These are phyloP conservation scores for Carcharodon carcharias DNA, from an alignment of 2,797 vertebrate species.

Conservation along the genomic window DNA sequence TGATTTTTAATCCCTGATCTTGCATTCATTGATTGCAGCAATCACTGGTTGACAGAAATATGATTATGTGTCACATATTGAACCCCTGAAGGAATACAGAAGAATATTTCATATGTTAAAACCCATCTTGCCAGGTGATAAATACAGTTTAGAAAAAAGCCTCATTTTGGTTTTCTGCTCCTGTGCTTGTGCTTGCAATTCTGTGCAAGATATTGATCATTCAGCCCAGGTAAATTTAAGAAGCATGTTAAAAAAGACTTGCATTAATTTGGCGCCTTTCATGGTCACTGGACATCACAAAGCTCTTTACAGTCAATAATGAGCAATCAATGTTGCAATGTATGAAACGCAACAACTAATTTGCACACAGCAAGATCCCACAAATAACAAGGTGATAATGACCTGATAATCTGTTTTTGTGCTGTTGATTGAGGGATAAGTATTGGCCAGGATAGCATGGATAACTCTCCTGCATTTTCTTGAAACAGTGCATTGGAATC, in stretches of 20 bases:
- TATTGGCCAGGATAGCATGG: neutral
- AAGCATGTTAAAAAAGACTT: neutral
- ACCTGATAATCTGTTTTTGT: neutral
- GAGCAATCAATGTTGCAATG: neutral
- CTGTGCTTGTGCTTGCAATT: neutral
- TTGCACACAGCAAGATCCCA: neutral
- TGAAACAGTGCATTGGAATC: neutral
- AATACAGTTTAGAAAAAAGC: neutral
- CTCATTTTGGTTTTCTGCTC: neutral
- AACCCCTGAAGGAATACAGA: neutral
- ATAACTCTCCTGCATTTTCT: neutral
- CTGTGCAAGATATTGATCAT: neutral
- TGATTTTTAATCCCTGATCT: conserved; percentile 12
- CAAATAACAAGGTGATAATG: neutral
- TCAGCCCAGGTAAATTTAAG: neutral
- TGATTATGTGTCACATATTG: neutral
- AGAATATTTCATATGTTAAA: neutral
- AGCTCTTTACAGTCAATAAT: too few relatives aligned
- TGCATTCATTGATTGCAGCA: neutral
- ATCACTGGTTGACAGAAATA: neutral
- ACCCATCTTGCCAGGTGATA: neutral
- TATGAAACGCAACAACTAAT: too few relatives aligned
- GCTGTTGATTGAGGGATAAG: neutral
- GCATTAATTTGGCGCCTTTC: neutral
- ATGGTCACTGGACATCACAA: neutral